Evolutionary conservation across 2,797 vertebrate species (phyloP), one percentile per base, ranked within the genome.

Genomic region (Bryconaethiops microstoma): DNA sequence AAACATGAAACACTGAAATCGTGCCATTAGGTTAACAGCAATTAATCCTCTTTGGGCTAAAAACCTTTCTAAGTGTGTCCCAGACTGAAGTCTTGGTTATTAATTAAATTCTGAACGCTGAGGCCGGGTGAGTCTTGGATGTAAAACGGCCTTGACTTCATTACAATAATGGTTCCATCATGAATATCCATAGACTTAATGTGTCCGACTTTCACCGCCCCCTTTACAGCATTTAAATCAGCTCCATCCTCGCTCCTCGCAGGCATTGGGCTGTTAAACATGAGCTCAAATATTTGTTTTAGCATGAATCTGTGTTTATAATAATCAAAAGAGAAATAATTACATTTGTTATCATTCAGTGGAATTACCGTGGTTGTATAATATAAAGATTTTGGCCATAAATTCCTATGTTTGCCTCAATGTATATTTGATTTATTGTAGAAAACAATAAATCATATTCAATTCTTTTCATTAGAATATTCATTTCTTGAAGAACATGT

Each of bases 81-180:
- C 50, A 57, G 12, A 55, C 25, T 13, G 16, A 72, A 72, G 50
- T 68, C 65, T 68, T 57, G 25, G 69, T 35, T 54, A 57, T 72
- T 72, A 72, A 72, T 72, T 54, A 57, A 55, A 72, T 55, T 2
- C 52, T 0, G 29, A 19, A 13, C 4, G 64, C 65, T 42, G 65
- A 35, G 52, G 50, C 70, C 7, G 45, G 45, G 45, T 54, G 17
- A 17, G 25, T 19, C 7, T 17, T 6, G 35, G 25, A 72, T 23
- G 2, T 35, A 52, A 40, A 57, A 55, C 6, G 52, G 50, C 52
- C 52, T 35, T 55, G 52, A 39, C 50, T 39, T 72, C 52, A 72
- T 72, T 72, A 72, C 19, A 54, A 72, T 72, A 72, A 72, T 72
- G 70, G 29, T 2, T 39, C 50, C 52, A 39, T 8, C 5, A 17